phyloP scores from a whole-genome alignment of 2,888 invertebrate genomes.

The Drosophila pseudotalamancana region DNA sequence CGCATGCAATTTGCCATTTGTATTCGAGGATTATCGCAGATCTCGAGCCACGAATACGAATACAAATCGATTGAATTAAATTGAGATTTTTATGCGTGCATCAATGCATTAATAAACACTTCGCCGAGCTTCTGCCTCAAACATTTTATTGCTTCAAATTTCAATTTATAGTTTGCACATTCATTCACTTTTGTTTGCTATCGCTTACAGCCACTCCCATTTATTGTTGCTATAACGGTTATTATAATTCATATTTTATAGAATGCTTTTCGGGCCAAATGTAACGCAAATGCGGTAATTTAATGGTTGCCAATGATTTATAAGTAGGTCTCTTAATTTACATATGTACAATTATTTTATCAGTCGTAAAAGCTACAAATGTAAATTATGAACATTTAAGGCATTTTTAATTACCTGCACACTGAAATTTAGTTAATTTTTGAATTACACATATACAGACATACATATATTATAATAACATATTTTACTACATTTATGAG shows the following conservation, averaged over 20 bases:
- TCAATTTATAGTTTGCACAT: conserved; percentile 45
- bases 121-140: conserved; percentile 8
- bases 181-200: not conserved
- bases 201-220: too few species aligned
- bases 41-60: conserved; percentile 27
- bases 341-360: not conserved
- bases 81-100: conserved; percentile 71
- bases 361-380: not conserved
- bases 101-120: conserved; percentile 69
- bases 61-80: conserved; percentile 76
- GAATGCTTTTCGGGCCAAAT: conserved; percentile 25
- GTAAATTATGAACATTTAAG: not conserved
- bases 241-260: conserved; percentile 49
- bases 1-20: conserved; percentile 53
- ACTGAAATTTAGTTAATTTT: not conserved
- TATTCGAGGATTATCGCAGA: conserved; percentile 35
- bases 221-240: conserved; percentile 15
- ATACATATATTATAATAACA: too few species aligned
- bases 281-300: conserved; percentile 25
- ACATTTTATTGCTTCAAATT: conserved; percentile 44
- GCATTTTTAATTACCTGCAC: not conserved
- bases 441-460: not conserved
- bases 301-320: conserved; percentile 39
- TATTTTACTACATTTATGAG: too few species aligned
- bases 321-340: conserved; percentile 6